A percentile compares a stretch with the other conserved stretches of the same genome.
phyloP scores from a whole-genome alignment of 2,113 vertebrate genomes.

The Ammodytes dubius region DNA sequence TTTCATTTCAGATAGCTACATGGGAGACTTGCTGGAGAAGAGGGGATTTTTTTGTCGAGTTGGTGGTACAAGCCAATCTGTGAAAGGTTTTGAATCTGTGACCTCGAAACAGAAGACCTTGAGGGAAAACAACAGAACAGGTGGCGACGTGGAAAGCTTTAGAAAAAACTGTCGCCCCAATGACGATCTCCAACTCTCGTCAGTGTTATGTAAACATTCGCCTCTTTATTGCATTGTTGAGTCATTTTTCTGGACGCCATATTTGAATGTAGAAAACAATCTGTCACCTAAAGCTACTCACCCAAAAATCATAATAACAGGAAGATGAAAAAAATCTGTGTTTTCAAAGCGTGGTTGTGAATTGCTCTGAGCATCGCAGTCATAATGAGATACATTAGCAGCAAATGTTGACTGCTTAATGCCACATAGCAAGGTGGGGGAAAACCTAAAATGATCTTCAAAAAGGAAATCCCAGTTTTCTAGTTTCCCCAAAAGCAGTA shows the following conservation, averaged over 20 bases:
- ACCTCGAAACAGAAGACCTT: conserved; percentile 49
- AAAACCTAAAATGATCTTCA: conserved; percentile 32
- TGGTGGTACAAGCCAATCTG: conserved; percentile 50
- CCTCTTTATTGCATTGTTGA: conserved; percentile 64
- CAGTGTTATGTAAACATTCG: conserved; percentile 66
- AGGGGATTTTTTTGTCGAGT: conserved; percentile 11
- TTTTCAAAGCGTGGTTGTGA: not conserved
- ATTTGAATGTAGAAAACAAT: conserved; percentile 2
- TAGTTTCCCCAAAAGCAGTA: conserved; percentile 35
- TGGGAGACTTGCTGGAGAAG: conserved; percentile 38
- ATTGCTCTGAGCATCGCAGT: not conserved
- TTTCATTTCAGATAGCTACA: conserved; percentile 55
- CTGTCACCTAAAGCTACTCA: conserved; percentile 4
- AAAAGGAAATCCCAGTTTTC: conserved; percentile 26
- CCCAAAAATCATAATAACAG: conserved; percentile 6
- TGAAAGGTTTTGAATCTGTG: conserved; percentile 53
- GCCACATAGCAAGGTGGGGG: not conserved
- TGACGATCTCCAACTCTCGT: conserved; percentile 3
- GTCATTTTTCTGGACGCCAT: conserved; percentile 13
- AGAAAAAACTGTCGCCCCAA: conserved; percentile 39
- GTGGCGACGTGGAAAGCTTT: conserved; percentile 37
- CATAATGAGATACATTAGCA: not conserved
- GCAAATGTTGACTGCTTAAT: conserved; percentile 14
- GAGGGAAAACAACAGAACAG: conserved; percentile 59
- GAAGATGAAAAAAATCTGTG: conserved; percentile 11